These are phyloP conservation scores for Calidris pygmaea DNA, from an alignment of 2,113 vertebrate genomes.

Conservation along the genomic window DNA sequence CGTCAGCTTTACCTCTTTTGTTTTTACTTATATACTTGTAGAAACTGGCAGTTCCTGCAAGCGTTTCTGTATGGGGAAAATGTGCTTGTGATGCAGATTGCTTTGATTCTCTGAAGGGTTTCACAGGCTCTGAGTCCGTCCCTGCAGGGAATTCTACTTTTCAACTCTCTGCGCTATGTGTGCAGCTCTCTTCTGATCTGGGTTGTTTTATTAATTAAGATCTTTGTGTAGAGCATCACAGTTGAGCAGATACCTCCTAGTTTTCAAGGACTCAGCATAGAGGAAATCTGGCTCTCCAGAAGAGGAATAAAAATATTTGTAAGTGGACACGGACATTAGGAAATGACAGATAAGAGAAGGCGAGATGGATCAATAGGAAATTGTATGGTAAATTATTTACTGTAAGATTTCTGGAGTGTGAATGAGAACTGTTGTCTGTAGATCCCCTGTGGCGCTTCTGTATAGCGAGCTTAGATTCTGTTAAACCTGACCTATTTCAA, in stretches of 20 bases:
- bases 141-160: slow-evolving; percentile 17
- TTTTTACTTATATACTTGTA: background rate
- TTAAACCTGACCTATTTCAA: slow-evolving; percentile 37
- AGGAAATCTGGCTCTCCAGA: background rate
- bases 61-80: background rate
- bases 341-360: background rate
- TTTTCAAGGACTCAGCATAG: background rate
- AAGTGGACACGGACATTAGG: background rate
- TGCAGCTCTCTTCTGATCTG: background rate
- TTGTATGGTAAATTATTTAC: slow-evolving; percentile 42
- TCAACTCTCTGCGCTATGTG: background rate
- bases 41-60: background rate
- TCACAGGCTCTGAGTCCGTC: background rate
- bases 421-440: background rate
- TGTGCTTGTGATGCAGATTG: slow-evolving; percentile 21
- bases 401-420: slow-evolving; percentile 19
- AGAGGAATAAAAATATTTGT: background rate
- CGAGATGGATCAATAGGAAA: slow-evolving; percentile 29
- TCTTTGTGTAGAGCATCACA: background rate
- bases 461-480: slow-evolving; percentile 19
- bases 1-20: background rate
- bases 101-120: slow-evolving; percentile 46
- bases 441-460: background rate
- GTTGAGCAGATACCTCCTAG: background rate
- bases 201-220: slow-evolving; percentile 3